A percentile compares a stretch with the other conserved stretches of the same genome.
Evolutionary conservation across 2,888 invertebrate genomes (phyloP).

Genomic region (Neoitamus cyanurus): DNA sequence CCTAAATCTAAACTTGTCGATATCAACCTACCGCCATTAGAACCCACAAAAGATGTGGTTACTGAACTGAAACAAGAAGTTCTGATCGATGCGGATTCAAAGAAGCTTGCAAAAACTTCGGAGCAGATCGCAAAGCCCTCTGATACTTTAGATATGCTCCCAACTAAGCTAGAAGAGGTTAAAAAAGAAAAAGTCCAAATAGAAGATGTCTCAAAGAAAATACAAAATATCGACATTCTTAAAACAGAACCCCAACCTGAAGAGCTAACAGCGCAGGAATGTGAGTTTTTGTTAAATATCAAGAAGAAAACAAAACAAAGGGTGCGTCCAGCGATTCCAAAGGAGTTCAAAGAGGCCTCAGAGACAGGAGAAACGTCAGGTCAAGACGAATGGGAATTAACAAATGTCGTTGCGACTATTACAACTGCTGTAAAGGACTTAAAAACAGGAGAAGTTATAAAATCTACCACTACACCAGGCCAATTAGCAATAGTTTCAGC

Average conservation of each 20-base stretch:
- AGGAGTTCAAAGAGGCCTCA: slow-evolving; percentile 57
- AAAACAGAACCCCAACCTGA: slow-evolving; percentile 50
- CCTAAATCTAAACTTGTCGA: not conserved
- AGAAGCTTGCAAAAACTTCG: not conserved
- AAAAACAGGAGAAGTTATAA: slow-evolving; percentile 23
- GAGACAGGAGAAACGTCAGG: not conserved
- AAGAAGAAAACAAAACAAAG: slow-evolving; percentile 65
- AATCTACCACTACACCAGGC: not conserved
- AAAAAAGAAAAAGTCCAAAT: not conserved
- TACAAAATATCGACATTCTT: slow-evolving; percentile 50
- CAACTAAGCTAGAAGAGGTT: not conserved
- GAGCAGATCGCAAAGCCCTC: not conserved
- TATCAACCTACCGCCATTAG: no score
- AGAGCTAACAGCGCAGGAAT: slow-evolving; percentile 63
- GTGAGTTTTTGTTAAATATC: slow-evolving; percentile 61
- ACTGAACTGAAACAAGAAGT: not conserved
- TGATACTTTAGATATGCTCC: not conserved
- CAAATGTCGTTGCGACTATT: slow-evolving; percentile 30
- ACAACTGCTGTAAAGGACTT: slow-evolving; percentile 41
- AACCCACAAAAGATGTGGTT: not conserved
- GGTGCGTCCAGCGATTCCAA: slow-evolving; percentile 63
- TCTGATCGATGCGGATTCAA: no score
- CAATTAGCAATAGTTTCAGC: not conserved
- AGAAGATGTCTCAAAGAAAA: not conserved
- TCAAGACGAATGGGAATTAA: slow-evolving; percentile 40